phyloP scores from a whole-genome alignment of 1,140 invertebrate genomes.

The Procambarus virginalis region DNA sequence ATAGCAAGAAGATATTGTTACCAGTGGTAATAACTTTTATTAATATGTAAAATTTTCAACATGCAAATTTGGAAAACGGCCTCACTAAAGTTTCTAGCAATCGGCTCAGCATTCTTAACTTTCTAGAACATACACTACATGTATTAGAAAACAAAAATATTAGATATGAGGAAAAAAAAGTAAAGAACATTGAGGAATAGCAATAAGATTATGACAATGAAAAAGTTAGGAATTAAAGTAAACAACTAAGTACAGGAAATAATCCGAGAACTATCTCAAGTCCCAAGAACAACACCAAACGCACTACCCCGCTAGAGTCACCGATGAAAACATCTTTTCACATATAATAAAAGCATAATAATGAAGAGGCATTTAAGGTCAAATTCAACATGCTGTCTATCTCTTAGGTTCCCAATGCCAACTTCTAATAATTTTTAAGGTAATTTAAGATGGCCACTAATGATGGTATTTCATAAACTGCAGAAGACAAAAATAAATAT shows the following conservation, averaged over 20 bases:
- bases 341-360: constrained; percentile 1
- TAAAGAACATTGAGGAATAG: background rate
- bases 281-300: constrained; percentile 41
- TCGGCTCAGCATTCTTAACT: constrained; percentile 42
- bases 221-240: constrained; percentile 27
- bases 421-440: background rate
- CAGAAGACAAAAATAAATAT: background rate
- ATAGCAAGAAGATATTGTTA: constrained; percentile 36
- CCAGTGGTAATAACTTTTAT: constrained; percentile 19
- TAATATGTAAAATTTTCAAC: constrained; percentile 18
- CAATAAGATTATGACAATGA: constrained; percentile 19
- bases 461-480: background rate
- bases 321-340: background rate
- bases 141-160: constrained; percentile 35
- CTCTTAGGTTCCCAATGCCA: constrained; percentile 12
- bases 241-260: constrained; percentile 19
- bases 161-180: background rate
- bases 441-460: background rate
- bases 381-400: constrained; percentile 18
- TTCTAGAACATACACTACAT: constrained; percentile 47
- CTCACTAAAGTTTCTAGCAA: constrained; percentile 51
- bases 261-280: constrained; percentile 31
- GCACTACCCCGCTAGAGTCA: constrained; percentile 52
- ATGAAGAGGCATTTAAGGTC: constrained; percentile 1
- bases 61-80: constrained; percentile 46